These are phyloP conservation scores for Trileptium ribeirensis DNA, from an alignment of 2,888 invertebrate species.

Conservation along the genomic window DNA sequence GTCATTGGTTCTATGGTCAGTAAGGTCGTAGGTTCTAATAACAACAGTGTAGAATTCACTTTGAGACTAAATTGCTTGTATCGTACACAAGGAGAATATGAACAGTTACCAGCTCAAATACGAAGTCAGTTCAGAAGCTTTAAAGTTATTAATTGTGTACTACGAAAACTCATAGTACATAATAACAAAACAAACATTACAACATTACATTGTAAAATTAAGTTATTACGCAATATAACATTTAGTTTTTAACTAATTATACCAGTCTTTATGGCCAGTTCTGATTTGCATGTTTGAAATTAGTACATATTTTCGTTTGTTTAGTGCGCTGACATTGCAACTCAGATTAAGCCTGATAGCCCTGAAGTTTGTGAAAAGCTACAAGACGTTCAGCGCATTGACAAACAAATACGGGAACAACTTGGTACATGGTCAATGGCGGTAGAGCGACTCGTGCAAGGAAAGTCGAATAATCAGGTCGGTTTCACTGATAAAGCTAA, in stretches of 20 bases:
- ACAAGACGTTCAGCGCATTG: slow-evolving; percentile 60
- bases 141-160: too few relatives aligned
- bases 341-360: neutral
- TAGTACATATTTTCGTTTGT: neutral
- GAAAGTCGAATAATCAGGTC: slow-evolving; percentile 60
- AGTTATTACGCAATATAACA: slow-evolving; percentile 58
- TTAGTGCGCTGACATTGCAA: neutral
- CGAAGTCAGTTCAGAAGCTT: too few relatives aligned
- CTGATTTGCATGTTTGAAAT: neutral
- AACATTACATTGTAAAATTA: too few relatives aligned
- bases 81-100: too few relatives aligned
- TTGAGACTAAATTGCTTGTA: too few relatives aligned
- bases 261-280: neutral
- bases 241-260: neutral
- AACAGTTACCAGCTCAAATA: too few relatives aligned
- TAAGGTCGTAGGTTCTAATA: too few relatives aligned
- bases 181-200: too few relatives aligned
- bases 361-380: slow-evolving; percentile 46
- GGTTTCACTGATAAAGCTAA: too few relatives aligned
- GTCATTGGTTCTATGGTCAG: too few relatives aligned
- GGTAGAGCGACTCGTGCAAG: slow-evolving; percentile 62
- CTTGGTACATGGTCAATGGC: slow-evolving; percentile 56
- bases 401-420: slow-evolving; percentile 53
- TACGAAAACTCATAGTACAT: too few relatives aligned
- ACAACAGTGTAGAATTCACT: too few relatives aligned